phyloP scores from a whole-genome alignment of 2,113 vertebrate genomes.

The Lepus timidus region DNA sequence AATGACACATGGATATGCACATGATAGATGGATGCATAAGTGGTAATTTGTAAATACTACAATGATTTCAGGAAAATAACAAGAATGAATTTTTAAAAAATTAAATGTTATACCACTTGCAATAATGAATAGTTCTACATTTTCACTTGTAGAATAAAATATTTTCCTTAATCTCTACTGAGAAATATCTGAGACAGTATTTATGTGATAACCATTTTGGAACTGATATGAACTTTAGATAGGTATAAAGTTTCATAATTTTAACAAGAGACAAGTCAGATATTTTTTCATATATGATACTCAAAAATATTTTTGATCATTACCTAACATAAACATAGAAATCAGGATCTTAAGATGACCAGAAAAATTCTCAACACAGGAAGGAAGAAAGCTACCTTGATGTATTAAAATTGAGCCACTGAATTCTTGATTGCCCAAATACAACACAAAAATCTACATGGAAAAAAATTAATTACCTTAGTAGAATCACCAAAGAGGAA shows the following conservation, averaged over 20 bases:
- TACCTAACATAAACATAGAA: background rate
- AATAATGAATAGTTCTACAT: background rate
- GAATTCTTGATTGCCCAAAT: conserved; percentile 44
- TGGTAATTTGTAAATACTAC: background rate
- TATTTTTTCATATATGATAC: background rate
- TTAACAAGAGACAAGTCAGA: background rate
- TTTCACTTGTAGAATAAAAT: background rate
- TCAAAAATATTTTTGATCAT: conserved; percentile 34
- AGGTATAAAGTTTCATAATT: background rate
- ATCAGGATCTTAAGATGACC: background rate
- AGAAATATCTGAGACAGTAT: background rate
- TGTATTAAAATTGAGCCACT: conserved; percentile 30
- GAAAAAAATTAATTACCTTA: conserved; percentile 70
- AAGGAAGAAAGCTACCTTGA: background rate
- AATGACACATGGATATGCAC: background rate
- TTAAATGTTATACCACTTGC: background rate
- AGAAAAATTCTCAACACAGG: background rate
- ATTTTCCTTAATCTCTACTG: background rate
- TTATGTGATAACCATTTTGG: background rate
- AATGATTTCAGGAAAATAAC: background rate
- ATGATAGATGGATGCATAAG: background rate
- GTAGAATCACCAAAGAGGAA: conserved; percentile 64
- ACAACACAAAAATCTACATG: conserved; percentile 34
- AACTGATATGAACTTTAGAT: background rate
- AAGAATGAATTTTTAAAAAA: background rate